These are phyloP conservation scores for Scaptomyza cyrtandrae DNA, from an alignment of 2,888 invertebrate genomes.

Conservation along the genomic window DNA sequence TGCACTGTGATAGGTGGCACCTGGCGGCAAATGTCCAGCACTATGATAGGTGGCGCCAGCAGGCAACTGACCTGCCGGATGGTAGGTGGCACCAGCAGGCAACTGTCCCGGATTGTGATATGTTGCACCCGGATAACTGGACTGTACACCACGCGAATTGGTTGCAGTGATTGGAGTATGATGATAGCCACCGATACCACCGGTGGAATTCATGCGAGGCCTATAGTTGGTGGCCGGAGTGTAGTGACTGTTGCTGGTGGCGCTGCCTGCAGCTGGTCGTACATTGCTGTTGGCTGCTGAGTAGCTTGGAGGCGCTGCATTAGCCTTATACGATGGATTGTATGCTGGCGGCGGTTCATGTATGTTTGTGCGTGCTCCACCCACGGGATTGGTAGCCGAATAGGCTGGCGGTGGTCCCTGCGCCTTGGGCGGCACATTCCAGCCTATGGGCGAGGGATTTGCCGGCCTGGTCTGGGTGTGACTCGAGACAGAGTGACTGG, in stretches of 20 bases:
- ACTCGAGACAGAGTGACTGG: conserved; percentile 1
- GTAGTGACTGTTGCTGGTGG: conserved; percentile 41
- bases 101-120: conserved; percentile 57
- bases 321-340: conserved; percentile 73
- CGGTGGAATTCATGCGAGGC: conserved; percentile 70
- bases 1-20: conserved; percentile 62
- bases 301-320: conserved; percentile 77
- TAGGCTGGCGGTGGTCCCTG: conserved; percentile 84
- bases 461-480: conserved; percentile 15
- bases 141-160: conserved; percentile 74
- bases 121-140: conserved; percentile 79
- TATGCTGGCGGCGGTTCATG: conserved; percentile 82
- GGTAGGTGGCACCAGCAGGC: conserved; percentile 75
- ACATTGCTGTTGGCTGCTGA: conserved; percentile 66
- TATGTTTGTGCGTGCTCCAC: conserved; percentile 82
- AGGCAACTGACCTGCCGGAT: conserved; percentile 72
- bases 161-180: conserved; percentile 79
- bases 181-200: conserved; percentile 55
- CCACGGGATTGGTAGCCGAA: conserved; percentile 76
- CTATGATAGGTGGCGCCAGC: conserved; percentile 68
- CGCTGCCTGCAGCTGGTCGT: conserved; percentile 33
- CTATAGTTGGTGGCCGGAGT: conserved; percentile 68
- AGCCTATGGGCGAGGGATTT: conserved; percentile 76
- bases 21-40: conserved; percentile 68
- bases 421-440: conserved; percentile 81